Evolutionary conservation across 2,797 vertebrate genomes (phyloP).

Genomic region (Ciconia nigra): DNA sequence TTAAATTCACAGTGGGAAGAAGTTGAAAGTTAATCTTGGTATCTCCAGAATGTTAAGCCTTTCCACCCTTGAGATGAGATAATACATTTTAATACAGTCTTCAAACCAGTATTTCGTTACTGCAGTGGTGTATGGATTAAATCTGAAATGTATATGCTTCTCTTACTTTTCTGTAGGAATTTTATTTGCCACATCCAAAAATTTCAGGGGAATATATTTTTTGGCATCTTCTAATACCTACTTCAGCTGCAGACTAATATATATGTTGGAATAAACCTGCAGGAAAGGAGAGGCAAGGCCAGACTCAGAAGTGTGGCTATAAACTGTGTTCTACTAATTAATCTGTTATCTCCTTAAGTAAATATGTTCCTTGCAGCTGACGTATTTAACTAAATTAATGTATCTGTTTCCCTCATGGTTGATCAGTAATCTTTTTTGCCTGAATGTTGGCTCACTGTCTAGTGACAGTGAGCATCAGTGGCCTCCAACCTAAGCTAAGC

Average conservation of each 20-base stretch:
- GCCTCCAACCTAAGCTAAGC: neutral
- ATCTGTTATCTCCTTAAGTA: neutral
- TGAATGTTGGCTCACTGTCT: neutral
- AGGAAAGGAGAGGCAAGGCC: neutral
- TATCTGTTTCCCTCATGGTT: neutral
- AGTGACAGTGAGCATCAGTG: neutral
- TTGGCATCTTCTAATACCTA: neutral
- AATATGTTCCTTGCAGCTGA: neutral
- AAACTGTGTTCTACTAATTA: neutral
- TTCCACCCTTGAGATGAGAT: neutral
- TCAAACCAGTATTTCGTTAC: neutral
- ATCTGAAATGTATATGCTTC: neutral
- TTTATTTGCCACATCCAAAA: neutral
- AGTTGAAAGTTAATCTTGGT: neutral
- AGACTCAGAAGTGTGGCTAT: neutral
- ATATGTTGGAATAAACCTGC: neutral
- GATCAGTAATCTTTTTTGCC: neutral
- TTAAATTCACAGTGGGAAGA: neutral
- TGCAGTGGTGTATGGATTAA: neutral
- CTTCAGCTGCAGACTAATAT: neutral
- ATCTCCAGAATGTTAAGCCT: neutral
- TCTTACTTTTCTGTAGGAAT: neutral
- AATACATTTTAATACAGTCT: constrained; percentile 4
- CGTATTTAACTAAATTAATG: neutral
- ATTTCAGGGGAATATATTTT: neutral